A percentile compares a stretch with the other conserved stretches of the same genome.
phyloP scores from a whole-genome alignment of 2,113 vertebrate genomes.

The Megatriorchis doriae region DNA sequence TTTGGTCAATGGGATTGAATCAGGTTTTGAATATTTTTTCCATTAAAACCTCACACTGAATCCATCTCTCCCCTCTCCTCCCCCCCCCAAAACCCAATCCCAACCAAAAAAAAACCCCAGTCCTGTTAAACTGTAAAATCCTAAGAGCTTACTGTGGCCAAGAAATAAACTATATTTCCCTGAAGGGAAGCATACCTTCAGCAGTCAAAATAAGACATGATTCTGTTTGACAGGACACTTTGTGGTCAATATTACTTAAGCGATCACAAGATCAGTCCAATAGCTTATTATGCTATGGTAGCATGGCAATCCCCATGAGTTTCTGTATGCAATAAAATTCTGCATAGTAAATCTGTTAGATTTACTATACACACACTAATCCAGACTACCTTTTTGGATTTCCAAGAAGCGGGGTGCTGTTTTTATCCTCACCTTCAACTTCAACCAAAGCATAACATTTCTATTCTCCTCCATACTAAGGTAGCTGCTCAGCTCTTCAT shows the following conservation, averaged over 20 bases:
- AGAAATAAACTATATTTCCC: not conserved
- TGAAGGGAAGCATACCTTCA: not conserved
- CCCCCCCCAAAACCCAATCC: rapidly evolving
- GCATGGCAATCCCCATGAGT: rapidly evolving
- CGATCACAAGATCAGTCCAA: not conserved
- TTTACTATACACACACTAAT: not conserved
- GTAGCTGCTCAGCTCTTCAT: not conserved
- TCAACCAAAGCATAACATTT: not conserved
- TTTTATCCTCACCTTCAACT: not conserved
- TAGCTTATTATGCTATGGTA: not conserved
- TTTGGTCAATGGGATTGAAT: not conserved
- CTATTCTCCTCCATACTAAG: not conserved
- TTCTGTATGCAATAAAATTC: not conserved
- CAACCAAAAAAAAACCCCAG: rapidly evolving
- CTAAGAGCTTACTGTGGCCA: not conserved
- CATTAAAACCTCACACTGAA: not conserved
- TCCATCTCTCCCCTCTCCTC: not conserved
- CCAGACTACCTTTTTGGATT: not conserved
- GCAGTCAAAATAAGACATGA: not conserved
- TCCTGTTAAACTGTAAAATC: not conserved
- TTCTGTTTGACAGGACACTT: not conserved
- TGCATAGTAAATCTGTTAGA: not conserved
- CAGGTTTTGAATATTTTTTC: not conserved
- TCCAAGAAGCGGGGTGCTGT: not conserved
- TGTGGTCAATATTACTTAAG: not conserved